Evolutionary conservation across 2,113 vertebrate species (phyloP), one percentile per base, ranked within the genome.

Genomic region (Sardina pilchardus): DNA sequence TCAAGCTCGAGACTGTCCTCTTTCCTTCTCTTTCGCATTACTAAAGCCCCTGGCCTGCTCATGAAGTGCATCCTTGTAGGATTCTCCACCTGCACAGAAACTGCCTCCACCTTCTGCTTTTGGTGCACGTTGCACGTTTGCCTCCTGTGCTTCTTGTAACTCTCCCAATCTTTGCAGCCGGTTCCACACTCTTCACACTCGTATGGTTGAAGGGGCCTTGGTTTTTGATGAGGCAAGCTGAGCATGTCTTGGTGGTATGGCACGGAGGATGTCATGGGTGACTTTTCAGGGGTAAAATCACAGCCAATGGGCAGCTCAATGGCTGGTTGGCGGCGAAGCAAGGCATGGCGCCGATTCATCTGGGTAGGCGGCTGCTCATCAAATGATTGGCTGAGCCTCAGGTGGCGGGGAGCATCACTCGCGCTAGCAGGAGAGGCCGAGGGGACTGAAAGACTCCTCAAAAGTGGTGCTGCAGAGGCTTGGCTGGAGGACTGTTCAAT

Each of bases 401-500:
- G 96, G 88, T 95, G 94, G 63, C 94, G 93, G 12, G 96, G 94
- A 89, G 94, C 91, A 84, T 97, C 94, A 86, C 94, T 93, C 86
- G 95, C 95, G 92, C 95, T 95, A 85, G 95, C 93, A 86, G 96
- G 94, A 85, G 97, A 97, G 92, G 98, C 95, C 85, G 97, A 97
- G 93, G 98, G 98, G 96, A 99, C 96, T 85, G 98, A 99, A 87
- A 97, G 97, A 95, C 98, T 99, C 95, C 98, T 95, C 91, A 97
- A 92, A 91, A 99, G 96, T 92, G 97, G 96, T 92, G 96, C 95
- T 80, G 95, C 95, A n/a, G 93, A 88, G 59, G 92, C 86, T 82
- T 90, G 89, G 53, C 89, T 86, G 86, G 87, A 43, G 53, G 89
- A 84, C 42, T 91, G 90, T 39, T 91, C 91, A 53, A 90, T 81